These are phyloP conservation scores for Netelia inedita DNA, from an alignment of 2,888 invertebrate genomes.

Conservation along the genomic window DNA sequence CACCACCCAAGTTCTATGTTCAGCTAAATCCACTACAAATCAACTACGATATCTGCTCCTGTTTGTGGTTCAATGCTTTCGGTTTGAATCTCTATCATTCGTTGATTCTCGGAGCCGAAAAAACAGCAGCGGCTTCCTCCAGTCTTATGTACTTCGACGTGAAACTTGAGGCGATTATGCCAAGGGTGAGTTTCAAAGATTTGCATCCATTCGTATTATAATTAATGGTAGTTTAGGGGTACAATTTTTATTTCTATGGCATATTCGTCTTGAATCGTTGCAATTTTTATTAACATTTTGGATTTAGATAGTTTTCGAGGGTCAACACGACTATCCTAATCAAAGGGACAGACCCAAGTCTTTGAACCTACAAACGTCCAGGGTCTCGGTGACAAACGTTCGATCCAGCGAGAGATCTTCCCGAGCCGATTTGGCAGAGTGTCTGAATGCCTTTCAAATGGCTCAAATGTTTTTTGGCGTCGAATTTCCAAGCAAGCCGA, in stretches of 20 bases:
- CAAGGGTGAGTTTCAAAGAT: conserved; percentile 88
- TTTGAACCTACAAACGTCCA: conserved; percentile 93
- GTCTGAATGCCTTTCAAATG: conserved; percentile 91
- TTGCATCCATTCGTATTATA: neutral
- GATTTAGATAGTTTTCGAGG: conserved; percentile 91
- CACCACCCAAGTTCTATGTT: conserved; percentile 96
- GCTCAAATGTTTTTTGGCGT: conserved; percentile 91
- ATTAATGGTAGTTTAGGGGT: neutral
- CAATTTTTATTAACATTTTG: conserved; percentile 52
- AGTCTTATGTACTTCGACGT: conserved; percentile 92
- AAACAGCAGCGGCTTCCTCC: conserved; percentile 76
- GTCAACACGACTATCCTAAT: conserved; percentile 90
- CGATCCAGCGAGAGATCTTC: conserved; percentile 89
- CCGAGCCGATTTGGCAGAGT: conserved; percentile 92
- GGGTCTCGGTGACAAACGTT: conserved; percentile 91
- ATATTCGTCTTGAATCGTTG: conserved; percentile 24
- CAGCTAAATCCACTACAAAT: conserved; percentile 96
- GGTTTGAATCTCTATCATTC: conserved; percentile 94
- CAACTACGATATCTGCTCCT: conserved; percentile 94
- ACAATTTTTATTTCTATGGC: conserved; percentile 34
- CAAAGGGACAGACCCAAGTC: conserved; percentile 95
- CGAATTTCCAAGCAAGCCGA: conserved; percentile 91
- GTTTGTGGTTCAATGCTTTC: conserved; percentile 98
- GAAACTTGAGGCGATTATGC: conserved; percentile 96
- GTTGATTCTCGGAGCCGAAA: conserved; percentile 86